phyloP scores from a whole-genome alignment of 2,113 vertebrate species.

The Saimiri boliviensis region DNA sequence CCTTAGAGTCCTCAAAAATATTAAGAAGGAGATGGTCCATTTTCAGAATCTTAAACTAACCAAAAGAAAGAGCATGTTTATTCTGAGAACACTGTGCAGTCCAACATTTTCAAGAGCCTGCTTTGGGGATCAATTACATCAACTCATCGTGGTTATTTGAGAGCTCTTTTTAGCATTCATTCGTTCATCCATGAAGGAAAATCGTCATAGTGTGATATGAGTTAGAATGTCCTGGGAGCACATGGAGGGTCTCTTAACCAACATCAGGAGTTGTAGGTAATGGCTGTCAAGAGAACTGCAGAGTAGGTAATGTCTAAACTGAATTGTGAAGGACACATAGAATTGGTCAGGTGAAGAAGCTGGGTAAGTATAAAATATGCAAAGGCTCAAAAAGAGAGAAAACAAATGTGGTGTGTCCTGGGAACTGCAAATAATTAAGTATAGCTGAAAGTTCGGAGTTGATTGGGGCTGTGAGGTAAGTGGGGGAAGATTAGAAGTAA shows the following conservation, averaged over 20 bases:
- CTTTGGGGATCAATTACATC: background rate
- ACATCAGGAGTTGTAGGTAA: no score
- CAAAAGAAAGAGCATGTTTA: background rate
- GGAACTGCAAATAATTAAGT: background rate
- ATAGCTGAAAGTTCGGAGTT: background rate
- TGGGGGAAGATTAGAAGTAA: background rate
- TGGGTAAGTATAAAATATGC: background rate
- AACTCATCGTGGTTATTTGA: background rate
- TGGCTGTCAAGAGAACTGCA: background rate
- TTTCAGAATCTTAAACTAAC: conserved; percentile 1
- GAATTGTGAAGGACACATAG: background rate
- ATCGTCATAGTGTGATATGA: fast-evolving
- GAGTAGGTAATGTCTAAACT: background rate
- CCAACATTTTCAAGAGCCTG: background rate
- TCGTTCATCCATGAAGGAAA: background rate
- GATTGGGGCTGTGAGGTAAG: background rate
- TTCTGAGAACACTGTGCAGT: background rate
- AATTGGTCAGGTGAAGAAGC: background rate
- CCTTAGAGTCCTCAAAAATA: background rate
- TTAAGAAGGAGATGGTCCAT: background rate
- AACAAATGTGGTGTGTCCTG: background rate
- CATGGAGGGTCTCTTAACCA: background rate
- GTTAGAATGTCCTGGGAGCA: background rate
- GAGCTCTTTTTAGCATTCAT: background rate
- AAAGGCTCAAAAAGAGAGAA: background rate